These are phyloP conservation scores for Dorcus parallelipipedus DNA, from an alignment of 2,888 invertebrate species.

Conservation along the genomic window DNA sequence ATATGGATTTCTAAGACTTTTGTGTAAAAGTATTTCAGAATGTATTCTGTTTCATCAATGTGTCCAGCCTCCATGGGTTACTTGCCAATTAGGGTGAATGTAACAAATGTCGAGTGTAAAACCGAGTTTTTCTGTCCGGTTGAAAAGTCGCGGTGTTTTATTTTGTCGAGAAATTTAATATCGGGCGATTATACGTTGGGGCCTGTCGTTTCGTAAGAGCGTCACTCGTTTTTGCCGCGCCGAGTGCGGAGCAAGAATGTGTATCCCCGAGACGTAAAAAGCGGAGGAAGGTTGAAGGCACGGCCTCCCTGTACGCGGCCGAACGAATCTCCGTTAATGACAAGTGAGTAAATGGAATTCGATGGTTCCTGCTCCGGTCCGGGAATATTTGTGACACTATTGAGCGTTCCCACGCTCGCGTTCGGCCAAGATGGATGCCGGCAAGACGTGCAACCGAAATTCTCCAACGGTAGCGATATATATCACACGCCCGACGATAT, in stretches of 20 bases:
- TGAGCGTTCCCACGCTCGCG: constrained; percentile 57
- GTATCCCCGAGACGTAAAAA: background rate
- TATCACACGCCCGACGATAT: constrained; percentile 36
- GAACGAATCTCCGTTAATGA: constrained; percentile 35
- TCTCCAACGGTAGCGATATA: constrained; percentile 37
- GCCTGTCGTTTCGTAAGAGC: too few relatives aligned
- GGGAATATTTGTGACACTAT: constrained; percentile 52
- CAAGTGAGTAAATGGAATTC: constrained; percentile 42
- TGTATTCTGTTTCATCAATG: too few relatives aligned
- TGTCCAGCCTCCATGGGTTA: too few relatives aligned
- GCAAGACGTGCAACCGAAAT: constrained; percentile 27
- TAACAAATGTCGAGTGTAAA: too few relatives aligned
- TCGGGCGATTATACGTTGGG: too few relatives aligned
- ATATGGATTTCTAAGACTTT: too few relatives aligned
- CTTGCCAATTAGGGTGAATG: too few relatives aligned
- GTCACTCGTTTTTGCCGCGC: too few relatives aligned
- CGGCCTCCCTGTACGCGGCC: constrained; percentile 20
- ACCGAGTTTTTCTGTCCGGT: too few relatives aligned
- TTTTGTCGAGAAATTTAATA: too few relatives aligned
- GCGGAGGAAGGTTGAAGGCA: constrained; percentile 13
- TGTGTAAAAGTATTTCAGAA: too few relatives aligned
- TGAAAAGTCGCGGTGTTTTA: too few relatives aligned
- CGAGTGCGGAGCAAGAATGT: background rate
- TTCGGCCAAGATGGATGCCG: constrained; percentile 26
- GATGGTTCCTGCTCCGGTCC: constrained; percentile 35